Evolutionary conservation across 2,113 vertebrate genomes (phyloP), one percentile per base, ranked within the genome.

Genomic region (Zosterops borbonicus): DNA sequence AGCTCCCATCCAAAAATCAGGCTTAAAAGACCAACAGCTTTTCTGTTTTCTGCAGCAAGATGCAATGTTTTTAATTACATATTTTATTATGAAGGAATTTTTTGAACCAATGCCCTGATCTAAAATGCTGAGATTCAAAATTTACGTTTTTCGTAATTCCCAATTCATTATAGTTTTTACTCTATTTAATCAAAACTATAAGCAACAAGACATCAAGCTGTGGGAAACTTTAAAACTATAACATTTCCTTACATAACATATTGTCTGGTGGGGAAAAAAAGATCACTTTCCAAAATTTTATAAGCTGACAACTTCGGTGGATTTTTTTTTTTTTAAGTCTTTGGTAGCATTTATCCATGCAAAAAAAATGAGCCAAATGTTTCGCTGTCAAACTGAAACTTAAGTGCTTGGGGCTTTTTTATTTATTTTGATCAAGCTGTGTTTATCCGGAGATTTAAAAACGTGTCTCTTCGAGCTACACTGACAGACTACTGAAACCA

Each of bases 401-500:
- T 35, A 23, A 86, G 63, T 70, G 83, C 90, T 92, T 71, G 41
- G 62, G 63, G 56, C 9, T 33, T 71, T 94, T 55, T 87, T 78
- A 69, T 94, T 93, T 93, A 86, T 93, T 92, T 91, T 90, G 50
- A 85, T 77, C 79, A 77, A 75, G 68, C 64, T 89, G 67, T 88
- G 93, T 86, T 95, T 95, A 81, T 83, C 79, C 67, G 76, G 76
- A 95, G 39, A 88, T 86, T 86, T 80, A 4, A 77, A 91, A 86
- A 64, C 0, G 33, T 63, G 33, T 83, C 71, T 75, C 56, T 94
- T 74, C 4, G 5, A 90, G 37, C 90, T 56, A 92, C 90, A 78
- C 82, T 88, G 88, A 88, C 92, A 97, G 85, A 70, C 88, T 83
- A 95, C 20, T 44, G 62, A 94, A 96, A 92, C 23, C 64, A 86